Evolutionary conservation across 2,797 vertebrate species (phyloP).

Genomic region (Sandelia bainsii): DNA sequence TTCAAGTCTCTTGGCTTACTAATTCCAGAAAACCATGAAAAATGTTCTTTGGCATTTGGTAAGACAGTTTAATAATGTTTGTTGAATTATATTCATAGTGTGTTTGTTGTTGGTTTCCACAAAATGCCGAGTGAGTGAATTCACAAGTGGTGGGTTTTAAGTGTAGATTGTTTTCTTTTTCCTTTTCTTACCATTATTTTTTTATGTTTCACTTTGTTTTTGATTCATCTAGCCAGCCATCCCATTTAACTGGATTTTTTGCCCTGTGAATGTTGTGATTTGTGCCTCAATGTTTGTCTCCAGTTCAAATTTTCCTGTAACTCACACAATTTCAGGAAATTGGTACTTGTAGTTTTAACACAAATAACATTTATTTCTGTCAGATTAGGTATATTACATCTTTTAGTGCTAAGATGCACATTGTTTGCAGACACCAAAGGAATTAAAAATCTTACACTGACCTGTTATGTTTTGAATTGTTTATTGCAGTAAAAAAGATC

Average conservation of each 20-base stretch:
- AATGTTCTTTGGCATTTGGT: slow-evolving; percentile 37
- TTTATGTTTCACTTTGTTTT: slow-evolving; percentile 27
- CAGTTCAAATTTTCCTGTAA: slow-evolving; percentile 28
- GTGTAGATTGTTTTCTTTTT: slow-evolving; percentile 1
- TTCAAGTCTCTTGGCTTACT: slow-evolving; percentile 44
- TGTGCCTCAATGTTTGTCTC: slow-evolving; percentile 70
- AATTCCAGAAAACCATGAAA: slow-evolving; percentile 34
- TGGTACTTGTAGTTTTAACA: slow-evolving; percentile 59
- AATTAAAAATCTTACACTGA: slow-evolving; percentile 80
- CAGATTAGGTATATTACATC: slow-evolving; percentile 16
- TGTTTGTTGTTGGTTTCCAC: slow-evolving; percentile 38
- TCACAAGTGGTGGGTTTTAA: slow-evolving; percentile 27
- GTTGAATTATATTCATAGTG: slow-evolving; percentile 35
- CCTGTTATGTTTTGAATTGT: slow-evolving; percentile 40
- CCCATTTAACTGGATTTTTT: slow-evolving; percentile 35
- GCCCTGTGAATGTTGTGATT: slow-evolving; percentile 62
- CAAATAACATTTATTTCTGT: slow-evolving; percentile 38
- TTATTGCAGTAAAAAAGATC: slow-evolving; percentile 19
- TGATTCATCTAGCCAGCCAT: background rate
- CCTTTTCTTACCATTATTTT: slow-evolving; percentile 25
- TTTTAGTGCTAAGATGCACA: slow-evolving; percentile 62
- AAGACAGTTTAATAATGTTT: slow-evolving; percentile 41
- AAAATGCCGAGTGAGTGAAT: slow-evolving; percentile 38
- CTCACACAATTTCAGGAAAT: slow-evolving; percentile 60
- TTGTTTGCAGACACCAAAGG: slow-evolving; percentile 83